These are phyloP conservation scores for Alcedo atthis DNA, from an alignment of 2,797 vertebrate genomes.

Conservation along the genomic window DNA sequence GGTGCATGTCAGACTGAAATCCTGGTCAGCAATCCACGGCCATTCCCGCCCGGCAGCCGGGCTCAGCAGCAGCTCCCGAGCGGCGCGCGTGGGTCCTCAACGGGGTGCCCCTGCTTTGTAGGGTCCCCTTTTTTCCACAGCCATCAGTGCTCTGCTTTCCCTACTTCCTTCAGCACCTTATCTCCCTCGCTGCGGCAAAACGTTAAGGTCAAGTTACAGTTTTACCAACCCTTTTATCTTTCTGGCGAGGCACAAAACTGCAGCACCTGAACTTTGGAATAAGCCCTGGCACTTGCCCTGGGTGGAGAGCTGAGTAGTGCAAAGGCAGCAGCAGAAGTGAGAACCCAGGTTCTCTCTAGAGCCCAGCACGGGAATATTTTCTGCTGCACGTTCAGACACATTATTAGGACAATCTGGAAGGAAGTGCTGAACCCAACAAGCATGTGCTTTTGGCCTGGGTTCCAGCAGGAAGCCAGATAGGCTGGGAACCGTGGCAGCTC, in stretches of 20 bases:
- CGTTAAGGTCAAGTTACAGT: slow-evolving; percentile 54
- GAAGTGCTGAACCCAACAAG: background rate
- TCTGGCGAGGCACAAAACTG: background rate
- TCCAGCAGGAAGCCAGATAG: background rate
- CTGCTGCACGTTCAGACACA: background rate
- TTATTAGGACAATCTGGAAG: background rate
- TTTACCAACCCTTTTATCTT: slow-evolving; percentile 54
- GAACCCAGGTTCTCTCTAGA: background rate
- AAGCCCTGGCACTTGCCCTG: background rate
- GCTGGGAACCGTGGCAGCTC: background rate
- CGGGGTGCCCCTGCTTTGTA: background rate
- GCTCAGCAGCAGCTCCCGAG: background rate
- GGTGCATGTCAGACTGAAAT: background rate
- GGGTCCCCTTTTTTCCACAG: background rate
- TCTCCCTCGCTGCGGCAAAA: background rate
- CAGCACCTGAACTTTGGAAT: slow-evolving; percentile 58
- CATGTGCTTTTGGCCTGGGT: background rate
- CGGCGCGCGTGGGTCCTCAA: accelerated
- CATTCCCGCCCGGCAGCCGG: accelerated
- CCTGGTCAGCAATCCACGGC: background rate
- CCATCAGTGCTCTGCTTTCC: background rate
- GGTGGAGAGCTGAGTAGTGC: background rate
- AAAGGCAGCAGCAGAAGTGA: background rate
- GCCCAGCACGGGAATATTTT: background rate
- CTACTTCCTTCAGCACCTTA: slow-evolving; percentile 19